A percentile compares a stretch with the other conserved stretches of the same genome.
phyloP scores from a whole-genome alignment of 2,113 vertebrate genomes.

The Osmerus eperlanus region DNA sequence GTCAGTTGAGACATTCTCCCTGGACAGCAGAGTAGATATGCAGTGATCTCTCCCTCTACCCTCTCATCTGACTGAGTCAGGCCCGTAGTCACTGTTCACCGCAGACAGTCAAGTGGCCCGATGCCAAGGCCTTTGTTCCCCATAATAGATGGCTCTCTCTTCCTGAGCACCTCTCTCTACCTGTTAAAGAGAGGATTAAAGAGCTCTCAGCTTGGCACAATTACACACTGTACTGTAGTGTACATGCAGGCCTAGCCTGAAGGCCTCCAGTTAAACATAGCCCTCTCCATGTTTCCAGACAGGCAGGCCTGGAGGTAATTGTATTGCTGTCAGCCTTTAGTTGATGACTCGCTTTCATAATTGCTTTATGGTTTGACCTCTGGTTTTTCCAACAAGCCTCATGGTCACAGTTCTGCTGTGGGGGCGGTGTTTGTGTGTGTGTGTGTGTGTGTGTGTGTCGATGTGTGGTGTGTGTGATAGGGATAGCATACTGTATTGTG shows the following conservation, averaged over 20 bases:
- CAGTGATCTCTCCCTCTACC: too few relatives aligned
- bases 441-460: conserved; percentile 16
- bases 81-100: too few relatives aligned
- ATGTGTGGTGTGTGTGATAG: conserved; percentile 17
- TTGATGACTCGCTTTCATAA: conserved; percentile 64
- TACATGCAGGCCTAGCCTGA: not conserved
- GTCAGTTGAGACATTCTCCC: too few relatives aligned
- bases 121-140: conserved; percentile 48
- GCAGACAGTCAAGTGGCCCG: conserved; percentile 30
- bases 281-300: not conserved
- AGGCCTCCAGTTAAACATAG: conserved; percentile 46
- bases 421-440: conserved; percentile 14
- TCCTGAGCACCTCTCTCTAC: conserved; percentile 27
- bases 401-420: conserved; percentile 57
- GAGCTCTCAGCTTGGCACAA: conserved; percentile 53
- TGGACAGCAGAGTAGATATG: too few relatives aligned
- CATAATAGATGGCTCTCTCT: conserved; percentile 46
- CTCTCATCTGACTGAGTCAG: too few relatives aligned
- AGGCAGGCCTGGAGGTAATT: conserved; percentile 58
- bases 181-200: conserved; percentile 64
- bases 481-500: too few relatives aligned
- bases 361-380: conserved; percentile 68
- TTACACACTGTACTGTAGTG: conserved; percentile 43
- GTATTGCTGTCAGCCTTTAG: conserved; percentile 64
- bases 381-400: conserved; percentile 57